Conservation (phyloP, 2,888 invertebrate genomes). For the Hecatera dysodea region DNA sequence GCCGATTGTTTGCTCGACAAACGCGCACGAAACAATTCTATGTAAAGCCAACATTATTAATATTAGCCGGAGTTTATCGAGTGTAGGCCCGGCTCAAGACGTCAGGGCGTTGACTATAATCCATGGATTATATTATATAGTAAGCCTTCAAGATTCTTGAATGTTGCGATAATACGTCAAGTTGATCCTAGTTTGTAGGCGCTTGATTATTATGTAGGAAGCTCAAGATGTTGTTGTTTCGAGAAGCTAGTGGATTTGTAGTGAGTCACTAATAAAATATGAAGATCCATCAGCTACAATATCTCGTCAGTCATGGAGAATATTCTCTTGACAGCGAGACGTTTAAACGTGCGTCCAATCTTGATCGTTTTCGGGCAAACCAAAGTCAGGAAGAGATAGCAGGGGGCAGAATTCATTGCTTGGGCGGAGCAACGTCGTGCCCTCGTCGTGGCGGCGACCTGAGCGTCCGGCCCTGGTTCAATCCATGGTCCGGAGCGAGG, state of each 20-base stretch:
- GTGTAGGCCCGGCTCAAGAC: conserved; percentile 52
- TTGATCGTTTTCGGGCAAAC: background rate
- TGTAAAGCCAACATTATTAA: conserved; percentile 64
- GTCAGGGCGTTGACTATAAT: conserved; percentile 45
- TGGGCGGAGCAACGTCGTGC: too few species aligned
- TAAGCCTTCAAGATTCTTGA: conserved; percentile 42
- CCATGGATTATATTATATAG: conserved; percentile 39
- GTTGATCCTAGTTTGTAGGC: conserved; percentile 13
- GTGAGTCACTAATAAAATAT: background rate
- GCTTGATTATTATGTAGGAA: background rate
- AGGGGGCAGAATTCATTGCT: too few species aligned
- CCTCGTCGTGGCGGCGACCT: too few species aligned
- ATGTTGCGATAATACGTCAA: conserved; percentile 43
- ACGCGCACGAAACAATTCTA: conserved; percentile 57
- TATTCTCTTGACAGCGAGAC: background rate
- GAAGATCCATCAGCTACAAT: background rate
- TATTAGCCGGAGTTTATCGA: conserved; percentile 61
- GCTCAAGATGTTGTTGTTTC: background rate
- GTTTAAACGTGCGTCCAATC: background rate
- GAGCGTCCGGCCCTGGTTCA: too few species aligned
- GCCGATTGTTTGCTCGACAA: conserved; percentile 61
- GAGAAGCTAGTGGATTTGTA: background rate
- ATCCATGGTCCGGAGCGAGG: too few species aligned
- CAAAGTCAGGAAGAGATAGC: background rate
- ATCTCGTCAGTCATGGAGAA: background rate